phyloP scores from a whole-genome alignment of 2,113 vertebrate genomes.

The Archocentrus centrarchus region DNA sequence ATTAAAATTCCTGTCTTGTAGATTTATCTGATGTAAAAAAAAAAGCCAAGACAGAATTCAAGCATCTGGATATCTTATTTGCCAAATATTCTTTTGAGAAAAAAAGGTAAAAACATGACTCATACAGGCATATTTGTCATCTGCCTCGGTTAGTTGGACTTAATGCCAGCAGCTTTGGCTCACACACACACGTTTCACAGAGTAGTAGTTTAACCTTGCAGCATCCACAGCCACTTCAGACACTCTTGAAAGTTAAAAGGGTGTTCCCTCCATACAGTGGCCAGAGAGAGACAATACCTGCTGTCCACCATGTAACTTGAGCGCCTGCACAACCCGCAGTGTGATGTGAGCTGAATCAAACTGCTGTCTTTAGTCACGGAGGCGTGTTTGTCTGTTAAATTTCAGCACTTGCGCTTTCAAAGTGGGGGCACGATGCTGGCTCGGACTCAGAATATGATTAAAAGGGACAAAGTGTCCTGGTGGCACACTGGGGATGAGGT shows the following conservation, averaged over 20 bases:
- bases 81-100: neutral
- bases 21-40: slow-evolving; percentile 26
- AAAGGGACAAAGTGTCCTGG: slow-evolving; percentile 43
- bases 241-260: slow-evolving; percentile 41
- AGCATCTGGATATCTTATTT: neutral
- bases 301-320: slow-evolving; percentile 51
- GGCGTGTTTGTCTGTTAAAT: slow-evolving; percentile 37
- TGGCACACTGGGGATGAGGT: slow-evolving; percentile 7
- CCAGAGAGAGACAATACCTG: slow-evolving; percentile 30
- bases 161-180: slow-evolving; percentile 20
- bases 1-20: slow-evolving; percentile 53
- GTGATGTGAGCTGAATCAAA: slow-evolving; percentile 68
- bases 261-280: neutral
- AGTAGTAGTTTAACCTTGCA: slow-evolving; percentile 43
- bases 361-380: slow-evolving; percentile 49
- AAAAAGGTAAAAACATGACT: neutral
- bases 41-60: slow-evolving; percentile 15
- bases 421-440: slow-evolving; percentile 4
- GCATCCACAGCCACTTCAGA: slow-evolving; percentile 32
- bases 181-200: slow-evolving; percentile 23
- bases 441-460: slow-evolving; percentile 18
- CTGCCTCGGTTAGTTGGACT: neutral
- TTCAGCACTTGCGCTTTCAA: slow-evolving; percentile 33
- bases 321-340: slow-evolving; percentile 54
- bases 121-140: neutral